phyloP scores from a whole-genome alignment of 2,888 invertebrate genomes.

The Graphium colonna region DNA sequence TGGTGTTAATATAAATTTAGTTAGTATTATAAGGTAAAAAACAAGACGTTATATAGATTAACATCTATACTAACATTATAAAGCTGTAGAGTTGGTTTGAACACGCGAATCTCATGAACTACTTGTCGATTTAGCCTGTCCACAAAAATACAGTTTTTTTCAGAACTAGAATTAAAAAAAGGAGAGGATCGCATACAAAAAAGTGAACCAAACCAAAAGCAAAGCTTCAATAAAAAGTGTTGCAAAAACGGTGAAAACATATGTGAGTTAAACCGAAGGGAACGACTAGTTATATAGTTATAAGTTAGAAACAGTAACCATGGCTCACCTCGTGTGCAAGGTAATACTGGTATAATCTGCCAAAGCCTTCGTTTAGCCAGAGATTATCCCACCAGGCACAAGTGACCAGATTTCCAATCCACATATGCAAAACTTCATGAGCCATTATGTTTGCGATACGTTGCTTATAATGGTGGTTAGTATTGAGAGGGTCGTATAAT shows the following conservation, averaged over 20 bases:
- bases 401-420: conserved; percentile 89
- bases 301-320: conserved; percentile 22
- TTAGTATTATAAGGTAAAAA: background rate
- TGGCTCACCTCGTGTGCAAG: conserved; percentile 68
- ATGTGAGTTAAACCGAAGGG: too few relatives aligned
- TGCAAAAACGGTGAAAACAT: too few relatives aligned
- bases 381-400: conserved; percentile 87
- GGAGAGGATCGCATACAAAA: too few relatives aligned
- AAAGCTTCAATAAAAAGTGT: too few relatives aligned
- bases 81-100: too few relatives aligned
- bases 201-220: too few relatives aligned
- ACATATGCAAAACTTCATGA: conserved; percentile 91
- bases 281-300: background rate
- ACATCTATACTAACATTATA: too few relatives aligned
- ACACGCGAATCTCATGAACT: too few relatives aligned
- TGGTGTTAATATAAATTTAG: background rate
- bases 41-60: background rate
- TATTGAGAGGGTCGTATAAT: conserved; percentile 65
- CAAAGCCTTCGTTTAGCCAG: conserved; percentile 86
- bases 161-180: too few relatives aligned
- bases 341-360: conserved; percentile 85
- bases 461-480: conserved; percentile 81
- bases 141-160: too few relatives aligned
- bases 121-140: too few relatives aligned
- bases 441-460: conserved; percentile 83